Evolutionary conservation across 2,113 vertebrate genomes (phyloP), one percentile per base, ranked within the genome.

Genomic region (Trematocara variabile): DNA sequence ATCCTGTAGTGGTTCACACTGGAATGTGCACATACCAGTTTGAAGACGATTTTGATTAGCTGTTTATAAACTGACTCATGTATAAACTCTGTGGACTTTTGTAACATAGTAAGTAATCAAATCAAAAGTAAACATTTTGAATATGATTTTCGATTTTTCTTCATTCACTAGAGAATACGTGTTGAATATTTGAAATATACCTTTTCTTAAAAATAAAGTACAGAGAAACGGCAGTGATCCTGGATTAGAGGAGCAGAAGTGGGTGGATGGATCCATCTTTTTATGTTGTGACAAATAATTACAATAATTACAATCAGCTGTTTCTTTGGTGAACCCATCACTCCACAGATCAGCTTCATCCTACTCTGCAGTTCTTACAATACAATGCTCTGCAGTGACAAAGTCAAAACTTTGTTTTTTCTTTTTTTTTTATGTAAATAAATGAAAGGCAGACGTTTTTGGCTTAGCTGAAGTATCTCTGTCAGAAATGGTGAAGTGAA

Each of bases 41-140:
- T 54, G 0, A 70, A 34, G 9, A 60, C 1, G 0, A 2, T 3
- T 53, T 30, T 50, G 54, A 12, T 11, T 50, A 52, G 5, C 30
- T 34, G 13, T 46, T 70, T 70, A 46, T 46, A 70, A 70, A 25
- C 20, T 30, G 33, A 63, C 70, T 75, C 20, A 2, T 18, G 28
- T 33, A 10, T 33, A 34, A 39, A 50, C 10, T 48, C 8, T 44
- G 8, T 58, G 41, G 41, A 30, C 8, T 28, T 30, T 33, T 48
- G 70, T 48, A 30, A 75, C 44, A 30, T 46, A 1, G 1, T 34
- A 1, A 7, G 68, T 48, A 30, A 73, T 73, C 68, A 46, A 48
- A 73, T 46, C 39, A 46, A 46, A 46, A 16, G 22, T 48, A 75
- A 48, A 75, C 41, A 30, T 73, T 73, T 11, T 73, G 41, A 48